phyloP scores from a whole-genome alignment of 1,140 invertebrate species.

The Caenorhabditis tropicalis region DNA sequence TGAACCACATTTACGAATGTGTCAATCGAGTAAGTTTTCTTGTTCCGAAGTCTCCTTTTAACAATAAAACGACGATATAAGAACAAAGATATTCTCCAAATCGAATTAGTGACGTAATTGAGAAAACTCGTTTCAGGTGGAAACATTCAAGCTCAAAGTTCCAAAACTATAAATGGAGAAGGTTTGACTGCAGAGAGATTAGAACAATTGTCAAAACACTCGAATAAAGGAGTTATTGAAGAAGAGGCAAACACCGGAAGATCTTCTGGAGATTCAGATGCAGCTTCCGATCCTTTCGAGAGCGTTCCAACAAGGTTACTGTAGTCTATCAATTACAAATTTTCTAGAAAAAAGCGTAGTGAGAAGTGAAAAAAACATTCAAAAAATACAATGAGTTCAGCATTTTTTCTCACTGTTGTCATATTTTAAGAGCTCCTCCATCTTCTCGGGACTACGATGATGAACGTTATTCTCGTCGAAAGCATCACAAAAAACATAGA shows the following conservation, averaged over 20 bases:
- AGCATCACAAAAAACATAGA: slow-evolving; percentile 3
- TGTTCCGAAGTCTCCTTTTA: too few relatives aligned
- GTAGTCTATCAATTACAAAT: not conserved
- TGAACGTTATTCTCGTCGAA: not conserved
- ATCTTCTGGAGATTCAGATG: not conserved
- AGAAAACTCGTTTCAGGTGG: not conserved
- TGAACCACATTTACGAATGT: slow-evolving; percentile 25
- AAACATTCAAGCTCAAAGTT: not conserved
- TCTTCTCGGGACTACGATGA: not conserved
- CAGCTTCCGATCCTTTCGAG: not conserved
- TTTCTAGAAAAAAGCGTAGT: too few relatives aligned
- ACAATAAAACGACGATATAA: too few relatives aligned
- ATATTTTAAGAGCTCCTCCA: not conserved
- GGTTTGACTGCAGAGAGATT: slow-evolving; percentile 20
- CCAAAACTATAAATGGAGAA: slow-evolving; percentile 13
- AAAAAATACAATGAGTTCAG: too few relatives aligned
- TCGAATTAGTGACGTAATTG: not conserved
- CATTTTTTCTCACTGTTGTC: too few relatives aligned
- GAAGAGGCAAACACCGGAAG: not conserved
- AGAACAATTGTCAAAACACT: not conserved
- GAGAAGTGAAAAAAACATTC: too few relatives aligned
- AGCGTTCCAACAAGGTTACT: not conserved
- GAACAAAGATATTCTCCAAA: not conserved
- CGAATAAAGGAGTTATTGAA: not conserved
- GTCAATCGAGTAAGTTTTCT: slow-evolving; percentile 25